These are phyloP conservation scores for Prosopocoilus inquinatus DNA, from an alignment of 2,888 invertebrate genomes.

Conservation along the genomic window DNA sequence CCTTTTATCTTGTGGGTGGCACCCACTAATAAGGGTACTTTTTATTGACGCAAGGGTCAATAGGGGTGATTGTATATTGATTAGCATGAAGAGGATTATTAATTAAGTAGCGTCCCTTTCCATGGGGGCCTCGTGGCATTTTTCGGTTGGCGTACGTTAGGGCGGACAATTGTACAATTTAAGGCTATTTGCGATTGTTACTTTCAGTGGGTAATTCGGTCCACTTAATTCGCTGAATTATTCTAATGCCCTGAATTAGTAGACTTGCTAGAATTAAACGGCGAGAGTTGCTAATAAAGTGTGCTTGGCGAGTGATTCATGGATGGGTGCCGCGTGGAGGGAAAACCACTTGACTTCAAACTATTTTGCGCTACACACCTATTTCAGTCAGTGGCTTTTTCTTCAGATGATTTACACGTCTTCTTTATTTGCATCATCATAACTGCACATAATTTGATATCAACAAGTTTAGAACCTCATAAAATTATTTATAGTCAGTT, in stretches of 20 bases:
- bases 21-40: conserved; percentile 23
- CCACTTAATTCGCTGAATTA: conserved; percentile 25
- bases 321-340: background rate
- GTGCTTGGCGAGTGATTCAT: background rate
- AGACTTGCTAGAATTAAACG: background rate
- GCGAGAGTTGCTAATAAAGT: background rate
- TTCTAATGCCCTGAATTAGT: background rate
- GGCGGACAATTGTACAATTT: conserved; percentile 30
- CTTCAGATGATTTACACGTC: background rate
- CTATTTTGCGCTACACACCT: background rate
- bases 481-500: too few species aligned
- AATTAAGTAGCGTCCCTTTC: conserved; percentile 33
- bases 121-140: conserved; percentile 27
- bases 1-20: conserved; percentile 22
- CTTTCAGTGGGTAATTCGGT: conserved; percentile 19
- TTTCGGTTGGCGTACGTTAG: conserved; percentile 21
- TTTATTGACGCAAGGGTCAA: conserved; percentile 29
- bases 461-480: too few species aligned
- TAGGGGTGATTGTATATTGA: conserved; percentile 36
- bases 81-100: conserved; percentile 32
- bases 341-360: conserved; percentile 1
- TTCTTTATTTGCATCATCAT: background rate
- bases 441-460: background rate
- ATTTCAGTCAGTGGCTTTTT: background rate
- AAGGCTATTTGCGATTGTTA: conserved; percentile 25